phyloP scores from a whole-genome alignment of 2,888 invertebrate species.

The Aplocera efformata region DNA sequence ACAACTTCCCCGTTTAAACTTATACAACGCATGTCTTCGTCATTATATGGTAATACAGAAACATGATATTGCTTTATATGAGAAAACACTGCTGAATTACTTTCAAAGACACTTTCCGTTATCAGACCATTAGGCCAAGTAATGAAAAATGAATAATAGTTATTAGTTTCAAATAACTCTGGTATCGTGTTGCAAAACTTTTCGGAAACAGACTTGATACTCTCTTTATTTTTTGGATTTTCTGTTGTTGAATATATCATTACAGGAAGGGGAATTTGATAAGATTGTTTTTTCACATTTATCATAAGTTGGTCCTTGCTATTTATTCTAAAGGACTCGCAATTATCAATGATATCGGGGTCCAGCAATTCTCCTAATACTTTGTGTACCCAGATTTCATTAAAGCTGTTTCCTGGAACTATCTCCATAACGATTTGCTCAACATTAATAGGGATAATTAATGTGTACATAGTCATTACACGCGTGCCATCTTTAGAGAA shows the following conservation, averaged over 20 bases:
- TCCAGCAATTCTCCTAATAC: slow-evolving; percentile 46
- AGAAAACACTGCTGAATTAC: slow-evolving; percentile 51
- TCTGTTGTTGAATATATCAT: slow-evolving; percentile 23
- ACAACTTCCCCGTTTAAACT: slow-evolving; percentile 67
- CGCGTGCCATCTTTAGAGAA: slow-evolving; percentile 66
- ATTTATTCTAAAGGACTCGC: slow-evolving; percentile 62
- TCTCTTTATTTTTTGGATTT: slow-evolving; percentile 34
- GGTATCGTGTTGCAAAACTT: slow-evolving; percentile 22
- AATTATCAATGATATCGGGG: slow-evolving; percentile 38
- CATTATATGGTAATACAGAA: slow-evolving; percentile 27
- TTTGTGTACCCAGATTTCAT: slow-evolving; percentile 64
- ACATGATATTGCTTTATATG: slow-evolving; percentile 64
- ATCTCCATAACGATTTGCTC: slow-evolving; percentile 59
- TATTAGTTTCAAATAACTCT: slow-evolving; percentile 37
- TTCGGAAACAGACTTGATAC: slow-evolving; percentile 22
- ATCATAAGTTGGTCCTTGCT: slow-evolving; percentile 58
- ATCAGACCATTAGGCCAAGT: slow-evolving; percentile 72
- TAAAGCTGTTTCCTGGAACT: slow-evolving; percentile 52
- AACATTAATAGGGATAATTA: slow-evolving; percentile 59
- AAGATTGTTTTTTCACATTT: slow-evolving; percentile 56
- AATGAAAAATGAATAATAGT: slow-evolving; percentile 52
- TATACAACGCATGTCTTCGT: slow-evolving; percentile 64
- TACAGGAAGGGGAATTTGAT: slow-evolving; percentile 32
- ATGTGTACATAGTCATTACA: slow-evolving; percentile 50
- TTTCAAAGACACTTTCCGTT: slow-evolving; percentile 59